phyloP scores from a whole-genome alignment of 2,113 vertebrate species.

The Psilopsiagon aurifrons region DNA sequence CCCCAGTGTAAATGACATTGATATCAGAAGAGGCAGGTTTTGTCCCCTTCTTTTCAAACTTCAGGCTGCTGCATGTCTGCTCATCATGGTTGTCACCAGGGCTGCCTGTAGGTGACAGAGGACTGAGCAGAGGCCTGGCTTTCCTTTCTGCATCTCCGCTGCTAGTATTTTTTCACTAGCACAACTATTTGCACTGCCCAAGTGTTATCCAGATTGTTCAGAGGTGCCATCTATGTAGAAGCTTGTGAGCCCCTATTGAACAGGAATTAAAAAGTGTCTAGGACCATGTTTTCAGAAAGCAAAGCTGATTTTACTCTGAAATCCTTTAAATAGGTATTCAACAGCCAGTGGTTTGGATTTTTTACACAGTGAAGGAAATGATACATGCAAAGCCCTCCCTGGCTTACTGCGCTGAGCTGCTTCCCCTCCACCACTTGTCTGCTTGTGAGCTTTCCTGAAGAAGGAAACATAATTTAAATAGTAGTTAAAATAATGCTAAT shows the following conservation, averaged over 20 bases:
- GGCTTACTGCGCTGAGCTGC: neutral
- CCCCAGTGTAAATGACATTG: neutral
- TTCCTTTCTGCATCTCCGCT: neutral
- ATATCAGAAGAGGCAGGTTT: neutral
- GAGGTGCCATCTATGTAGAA: neutral
- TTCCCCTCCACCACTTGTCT: neutral
- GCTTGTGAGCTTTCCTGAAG: neutral
- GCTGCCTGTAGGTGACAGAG: neutral
- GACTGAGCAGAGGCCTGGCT: neutral
- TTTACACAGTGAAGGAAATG: neutral
- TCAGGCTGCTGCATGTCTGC: constrained; percentile 2
- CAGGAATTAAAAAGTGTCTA: neutral
- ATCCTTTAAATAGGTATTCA: neutral
- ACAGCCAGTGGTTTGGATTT: neutral
- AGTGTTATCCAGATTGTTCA: neutral
- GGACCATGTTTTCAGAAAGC: neutral
- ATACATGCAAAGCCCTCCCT: fast-evolving
- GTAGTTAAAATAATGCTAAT: neutral
- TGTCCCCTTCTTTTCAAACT: neutral
- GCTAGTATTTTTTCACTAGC: neutral
- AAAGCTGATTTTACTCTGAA: neutral
- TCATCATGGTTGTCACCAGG: neutral
- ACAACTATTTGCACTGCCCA: neutral
- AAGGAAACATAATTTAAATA: neutral
- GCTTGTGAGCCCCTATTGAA: neutral